Conservation (phyloP, 2,113 vertebrate species). For the Festucalex cinctus region DNA sequence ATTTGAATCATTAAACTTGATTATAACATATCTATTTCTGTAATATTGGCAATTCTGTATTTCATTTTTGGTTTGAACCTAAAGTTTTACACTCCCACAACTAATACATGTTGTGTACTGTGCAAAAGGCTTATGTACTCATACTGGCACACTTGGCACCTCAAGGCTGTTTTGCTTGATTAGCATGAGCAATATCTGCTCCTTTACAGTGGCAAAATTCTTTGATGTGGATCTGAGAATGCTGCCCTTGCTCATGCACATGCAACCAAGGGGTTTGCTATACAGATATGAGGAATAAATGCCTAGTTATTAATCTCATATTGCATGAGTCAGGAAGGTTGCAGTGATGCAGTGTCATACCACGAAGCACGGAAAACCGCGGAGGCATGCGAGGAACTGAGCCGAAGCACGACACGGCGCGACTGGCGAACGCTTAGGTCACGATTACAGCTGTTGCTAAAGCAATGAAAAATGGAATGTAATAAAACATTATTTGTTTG, state of each 20-base stretch:
- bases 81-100: constrained; percentile 8
- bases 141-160: background rate
- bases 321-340: too few species aligned
- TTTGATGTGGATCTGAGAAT: background rate
- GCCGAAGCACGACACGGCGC: too few species aligned
- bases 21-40: constrained; percentile 30
- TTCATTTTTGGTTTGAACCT: constrained; percentile 27
- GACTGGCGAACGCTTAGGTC: background rate
- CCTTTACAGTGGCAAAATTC: background rate
- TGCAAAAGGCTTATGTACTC: background rate
- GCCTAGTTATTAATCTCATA: too few species aligned
- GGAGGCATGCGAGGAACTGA: background rate
- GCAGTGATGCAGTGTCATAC: too few species aligned
- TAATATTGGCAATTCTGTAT: background rate
- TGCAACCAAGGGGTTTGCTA: too few species aligned
- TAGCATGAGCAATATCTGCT: background rate
- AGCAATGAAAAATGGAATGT: background rate
- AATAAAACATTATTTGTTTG: background rate
- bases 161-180: background rate
- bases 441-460: background rate
- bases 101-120: background rate
- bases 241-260: too few species aligned
- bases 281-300: too few species aligned
- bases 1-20: constrained; percentile 8
- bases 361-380: background rate